Percentiles rank a stretch among this genome's conserved stretches.
Conservation (phyloP, 2,888 invertebrate species). For the Oscheius sp. region DNA sequence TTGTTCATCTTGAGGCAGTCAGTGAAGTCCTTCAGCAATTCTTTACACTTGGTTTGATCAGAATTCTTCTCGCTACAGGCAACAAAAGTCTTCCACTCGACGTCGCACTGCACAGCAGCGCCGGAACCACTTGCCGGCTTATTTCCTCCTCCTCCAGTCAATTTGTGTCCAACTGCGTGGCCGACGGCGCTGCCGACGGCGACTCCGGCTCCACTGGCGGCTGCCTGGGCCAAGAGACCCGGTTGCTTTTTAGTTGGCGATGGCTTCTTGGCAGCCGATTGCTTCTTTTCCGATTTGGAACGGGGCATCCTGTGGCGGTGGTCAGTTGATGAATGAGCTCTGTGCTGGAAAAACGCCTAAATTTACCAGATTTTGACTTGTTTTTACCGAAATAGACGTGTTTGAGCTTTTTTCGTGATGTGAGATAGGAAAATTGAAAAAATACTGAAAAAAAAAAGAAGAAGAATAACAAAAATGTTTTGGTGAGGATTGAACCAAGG, state of each 20-base stretch:
- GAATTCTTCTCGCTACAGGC: constrained; percentile 3
- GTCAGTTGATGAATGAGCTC: no score
- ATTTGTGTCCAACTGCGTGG: background rate
- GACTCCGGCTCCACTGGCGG: background rate
- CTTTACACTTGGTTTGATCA: constrained; percentile 4
- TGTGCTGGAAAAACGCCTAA: no score
- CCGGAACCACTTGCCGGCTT: background rate
- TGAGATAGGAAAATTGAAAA: no score
- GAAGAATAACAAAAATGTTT: no score
- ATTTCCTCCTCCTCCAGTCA: background rate
- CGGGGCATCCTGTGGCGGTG: background rate
- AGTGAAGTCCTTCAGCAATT: background rate
- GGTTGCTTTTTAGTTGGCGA: constrained; percentile 1
- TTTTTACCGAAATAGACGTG: no score
- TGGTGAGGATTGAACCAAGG: no score
- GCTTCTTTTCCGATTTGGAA: background rate
- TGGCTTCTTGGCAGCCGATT: background rate
- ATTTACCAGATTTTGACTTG: no score
- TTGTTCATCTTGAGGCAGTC: background rate
- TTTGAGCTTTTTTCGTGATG: no score
- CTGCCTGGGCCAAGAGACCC: constrained; percentile 8
- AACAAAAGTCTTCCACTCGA: constrained; percentile 12
- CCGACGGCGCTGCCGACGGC: constrained; percentile 5
- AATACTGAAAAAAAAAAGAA: no score
- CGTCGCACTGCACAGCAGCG: background rate